Conservation (phyloP, 2,888 invertebrate genomes). For the Smittia aterrima region DNA sequence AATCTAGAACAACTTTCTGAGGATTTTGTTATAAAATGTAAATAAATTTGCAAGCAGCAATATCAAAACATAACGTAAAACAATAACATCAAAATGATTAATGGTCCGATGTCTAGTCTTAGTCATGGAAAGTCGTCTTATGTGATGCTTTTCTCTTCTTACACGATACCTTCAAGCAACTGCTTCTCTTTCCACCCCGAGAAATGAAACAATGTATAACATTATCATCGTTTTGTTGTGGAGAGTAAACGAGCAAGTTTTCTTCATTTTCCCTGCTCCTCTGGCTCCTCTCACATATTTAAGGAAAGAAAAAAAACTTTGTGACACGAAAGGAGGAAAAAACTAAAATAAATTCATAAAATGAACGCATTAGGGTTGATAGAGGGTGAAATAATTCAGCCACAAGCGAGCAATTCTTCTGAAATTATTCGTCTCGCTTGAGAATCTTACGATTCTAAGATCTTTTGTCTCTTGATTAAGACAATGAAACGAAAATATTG, state of each 20-base stretch:
- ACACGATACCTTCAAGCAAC: not conserved
- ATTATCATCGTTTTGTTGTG: constrained; percentile 38
- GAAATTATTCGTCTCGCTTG: no score
- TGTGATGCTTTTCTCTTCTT: not conserved
- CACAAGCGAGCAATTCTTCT: no score
- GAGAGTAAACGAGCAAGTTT: constrained; percentile 11
- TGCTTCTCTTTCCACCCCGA: not conserved
- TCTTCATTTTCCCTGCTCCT: not conserved
- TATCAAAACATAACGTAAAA: constrained; percentile 13
- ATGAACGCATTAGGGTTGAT: not conserved
- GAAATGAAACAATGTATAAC: constrained; percentile 16
- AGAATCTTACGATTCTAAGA: no score
- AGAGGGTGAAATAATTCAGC: no score
- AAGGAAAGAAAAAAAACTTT: not conserved
- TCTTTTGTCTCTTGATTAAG: no score
- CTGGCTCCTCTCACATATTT: not conserved
- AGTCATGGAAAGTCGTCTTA: no score
- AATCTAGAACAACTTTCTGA: not conserved
- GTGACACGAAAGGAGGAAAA: not conserved
- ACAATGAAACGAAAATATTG: no score
- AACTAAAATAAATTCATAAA: not conserved
- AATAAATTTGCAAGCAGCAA: constrained; percentile 36
- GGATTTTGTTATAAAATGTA: constrained; percentile 40
- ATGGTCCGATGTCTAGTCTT: constrained; percentile 38
- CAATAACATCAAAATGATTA: constrained; percentile 37